Evolutionary conservation across 1,140 invertebrate genomes (phyloP), one percentile per base, ranked within the genome.

Genomic region (Dysdera silvatica): DNA sequence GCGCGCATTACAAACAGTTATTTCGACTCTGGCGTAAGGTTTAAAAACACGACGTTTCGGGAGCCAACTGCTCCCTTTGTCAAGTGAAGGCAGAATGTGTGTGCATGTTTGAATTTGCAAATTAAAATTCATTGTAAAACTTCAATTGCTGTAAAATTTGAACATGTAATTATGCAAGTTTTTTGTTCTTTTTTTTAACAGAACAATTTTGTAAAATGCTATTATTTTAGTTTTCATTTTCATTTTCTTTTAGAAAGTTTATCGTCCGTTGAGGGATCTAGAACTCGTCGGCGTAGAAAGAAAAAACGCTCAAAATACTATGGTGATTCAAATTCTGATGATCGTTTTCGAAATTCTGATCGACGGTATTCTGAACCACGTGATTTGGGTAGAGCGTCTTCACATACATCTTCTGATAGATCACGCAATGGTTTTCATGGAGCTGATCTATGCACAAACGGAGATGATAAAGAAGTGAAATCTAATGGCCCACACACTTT

Each of bases 251-350:
- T 35, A 70, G 69, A 70, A 40, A 70, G 69, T 40, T 56, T 69
- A 4, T 70, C 69, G 29, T 70, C 69, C n/a, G 51, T 70, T 28
- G 71, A 70, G 60, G 66, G 66, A 33, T 65, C 63, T 16, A 23
- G 52, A 33, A 65, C 55, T 49, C 56, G 63, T 16, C 35, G 57
- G 32, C 26, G 63, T 2, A 49, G 52, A 41, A 59, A 57, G 32
- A 65, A 60, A 52, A 65, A 52, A 56, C 58, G 57, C 28, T 31
- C 29, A 14, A 54, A 41, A 26, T 60, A 60, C 51, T 51, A 55
- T 26, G 56, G 33, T 40, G 63, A 65, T 14, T 40, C 28, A 7
- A 45, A 29, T 16, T 59, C 35, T 40, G 56, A 60, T 26, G 63
- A 60, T 43, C n/a, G 40, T 35, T 57, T 54, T 16, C 37, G 52